Evolutionary conservation across 2,888 invertebrate genomes (phyloP).

Genomic region (Leucoma salicis): DNA sequence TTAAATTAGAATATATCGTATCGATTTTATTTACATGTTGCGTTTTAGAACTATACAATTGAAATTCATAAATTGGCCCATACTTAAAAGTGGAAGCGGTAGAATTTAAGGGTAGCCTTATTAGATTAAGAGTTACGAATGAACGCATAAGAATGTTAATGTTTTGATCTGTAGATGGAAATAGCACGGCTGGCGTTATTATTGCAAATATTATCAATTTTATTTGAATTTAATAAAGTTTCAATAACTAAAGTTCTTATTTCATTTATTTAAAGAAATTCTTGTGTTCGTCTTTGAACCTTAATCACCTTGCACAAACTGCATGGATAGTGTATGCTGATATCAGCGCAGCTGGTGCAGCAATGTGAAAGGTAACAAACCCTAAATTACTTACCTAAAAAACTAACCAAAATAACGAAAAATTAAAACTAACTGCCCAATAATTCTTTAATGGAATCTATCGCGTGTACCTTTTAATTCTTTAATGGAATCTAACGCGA

Average conservation of each 20-base stretch:
- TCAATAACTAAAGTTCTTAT: slow-evolving; percentile 49
- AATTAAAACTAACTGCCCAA: too few relatives aligned
- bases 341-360: too few relatives aligned
- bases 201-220: slow-evolving; percentile 72
- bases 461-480: too few relatives aligned
- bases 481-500: too few relatives aligned
- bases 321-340: too few relatives aligned
- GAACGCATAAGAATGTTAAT: slow-evolving; percentile 61
- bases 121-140: slow-evolving; percentile 71
- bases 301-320: too few relatives aligned
- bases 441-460: too few relatives aligned
- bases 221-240: slow-evolving; percentile 75
- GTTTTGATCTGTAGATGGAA: slow-evolving; percentile 65
- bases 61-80: slow-evolving; percentile 48
- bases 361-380: too few relatives aligned
- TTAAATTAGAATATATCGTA: slow-evolving; percentile 23
- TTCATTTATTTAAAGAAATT: too few relatives aligned
- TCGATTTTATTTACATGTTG: slow-evolving; percentile 23
- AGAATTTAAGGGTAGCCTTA: slow-evolving; percentile 80
- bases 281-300: too few relatives aligned
- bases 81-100: slow-evolving; percentile 55
- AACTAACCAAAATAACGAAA: too few relatives aligned
- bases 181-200: slow-evolving; percentile 74
- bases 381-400: too few relatives aligned
- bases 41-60: slow-evolving; percentile 27